A percentile compares a stretch with the other conserved stretches of the same genome.
These are phyloP conservation scores for Lordiphosa stackelbergi DNA, from an alignment of 1,140 invertebrate species.

Conservation along the genomic window DNA sequence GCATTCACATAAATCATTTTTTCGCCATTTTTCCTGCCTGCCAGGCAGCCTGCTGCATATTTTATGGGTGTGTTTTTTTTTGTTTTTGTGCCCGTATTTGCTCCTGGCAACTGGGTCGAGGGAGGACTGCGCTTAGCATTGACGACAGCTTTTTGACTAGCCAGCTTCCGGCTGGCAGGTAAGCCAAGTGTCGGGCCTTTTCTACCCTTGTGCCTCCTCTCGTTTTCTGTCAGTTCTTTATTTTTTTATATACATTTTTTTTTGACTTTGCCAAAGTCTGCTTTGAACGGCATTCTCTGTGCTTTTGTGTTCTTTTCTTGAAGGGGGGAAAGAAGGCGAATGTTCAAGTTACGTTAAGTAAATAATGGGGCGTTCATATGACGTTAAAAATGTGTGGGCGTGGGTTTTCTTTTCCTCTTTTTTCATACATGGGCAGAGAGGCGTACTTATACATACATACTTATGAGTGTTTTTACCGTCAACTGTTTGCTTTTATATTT, in stretches of 20 bases:
- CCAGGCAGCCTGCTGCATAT: constrained; percentile 54
- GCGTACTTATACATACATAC: constrained; percentile 19
- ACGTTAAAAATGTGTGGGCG: constrained; percentile 44
- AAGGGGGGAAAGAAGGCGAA: constrained; percentile 35
- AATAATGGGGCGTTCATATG: constrained; percentile 75
- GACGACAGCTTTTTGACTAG: constrained; percentile 74
- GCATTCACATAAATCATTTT: constrained; percentile 73
- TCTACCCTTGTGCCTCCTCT: constrained; percentile 5
- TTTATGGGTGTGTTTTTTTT: constrained; percentile 49
- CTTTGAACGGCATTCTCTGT: constrained; percentile 7
- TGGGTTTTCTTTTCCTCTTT: constrained; percentile 8
- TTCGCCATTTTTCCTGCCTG: constrained; percentile 54
- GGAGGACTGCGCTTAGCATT: constrained; percentile 60
- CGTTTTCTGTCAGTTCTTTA: constrained; percentile 33
- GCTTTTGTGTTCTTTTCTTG: constrained; percentile 10
- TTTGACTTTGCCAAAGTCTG: constrained; percentile 47
- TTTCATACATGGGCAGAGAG: constrained; percentile 5
- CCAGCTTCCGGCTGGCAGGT: constrained; percentile 61
- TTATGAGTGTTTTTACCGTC: constrained; percentile 43
- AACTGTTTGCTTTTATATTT: constrained; percentile 69
- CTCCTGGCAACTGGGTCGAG: constrained; percentile 14
- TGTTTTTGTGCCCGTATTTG: constrained; percentile 28
- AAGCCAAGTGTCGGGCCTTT: constrained; percentile 41
- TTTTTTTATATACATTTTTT: constrained; percentile 24
- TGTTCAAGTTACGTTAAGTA: constrained; percentile 75